Evolutionary conservation across 2,888 invertebrate genomes (phyloP).

Genomic region (Drosophila subsilvestris): DNA sequence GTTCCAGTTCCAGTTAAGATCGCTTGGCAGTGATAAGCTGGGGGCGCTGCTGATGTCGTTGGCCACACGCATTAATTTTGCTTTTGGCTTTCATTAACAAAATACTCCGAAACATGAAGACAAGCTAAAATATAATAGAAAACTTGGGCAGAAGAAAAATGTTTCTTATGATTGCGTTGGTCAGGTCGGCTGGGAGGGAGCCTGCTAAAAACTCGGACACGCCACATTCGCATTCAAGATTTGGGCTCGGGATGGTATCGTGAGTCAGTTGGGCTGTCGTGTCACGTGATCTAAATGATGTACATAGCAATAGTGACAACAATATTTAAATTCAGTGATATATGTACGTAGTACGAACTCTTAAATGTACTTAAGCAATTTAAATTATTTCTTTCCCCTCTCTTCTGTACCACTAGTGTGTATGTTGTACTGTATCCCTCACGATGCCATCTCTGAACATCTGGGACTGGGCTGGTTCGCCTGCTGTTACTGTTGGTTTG

Average conservation of each 20-base stretch:
- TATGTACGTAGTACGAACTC: too few species aligned
- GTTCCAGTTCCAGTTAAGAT: constrained; percentile 53
- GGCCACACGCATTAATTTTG: constrained; percentile 79
- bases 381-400: too few species aligned
- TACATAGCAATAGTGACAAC: too few species aligned
- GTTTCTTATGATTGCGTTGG: constrained; percentile 69
- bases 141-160: constrained; percentile 56
- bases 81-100: constrained; percentile 71
- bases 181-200: constrained; percentile 47
- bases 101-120: constrained; percentile 34
- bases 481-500: constrained; percentile 57
- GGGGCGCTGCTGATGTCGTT: constrained; percentile 74
- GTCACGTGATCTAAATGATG: constrained; percentile 6
- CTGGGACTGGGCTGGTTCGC: constrained; percentile 29
- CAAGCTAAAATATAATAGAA: constrained; percentile 27
- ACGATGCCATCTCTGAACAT: constrained; percentile 26
- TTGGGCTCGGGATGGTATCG: constrained; percentile 45
- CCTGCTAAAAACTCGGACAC: constrained; percentile 75
- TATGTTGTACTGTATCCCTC: background rate
- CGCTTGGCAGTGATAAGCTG: constrained; percentile 73
- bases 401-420: background rate
- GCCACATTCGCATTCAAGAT: constrained; percentile 73
- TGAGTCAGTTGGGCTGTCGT: constrained; percentile 18
- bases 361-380: too few species aligned
- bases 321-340: too few species aligned